These are phyloP conservation scores for Acromyrmex echinatior DNA, from an alignment of 1,140 invertebrate genomes.

Conservation along the genomic window DNA sequence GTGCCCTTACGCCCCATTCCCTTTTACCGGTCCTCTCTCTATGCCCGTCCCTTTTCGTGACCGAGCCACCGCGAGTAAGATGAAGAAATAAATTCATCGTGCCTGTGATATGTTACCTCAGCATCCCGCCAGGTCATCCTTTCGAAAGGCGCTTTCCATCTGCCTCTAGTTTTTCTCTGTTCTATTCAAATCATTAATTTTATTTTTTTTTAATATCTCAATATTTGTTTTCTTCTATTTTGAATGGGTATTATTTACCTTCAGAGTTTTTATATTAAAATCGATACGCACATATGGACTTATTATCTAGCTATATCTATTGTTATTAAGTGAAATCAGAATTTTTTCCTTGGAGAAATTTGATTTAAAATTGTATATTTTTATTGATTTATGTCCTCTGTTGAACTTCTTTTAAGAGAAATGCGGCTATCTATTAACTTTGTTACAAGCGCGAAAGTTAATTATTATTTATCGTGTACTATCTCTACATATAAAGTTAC, in stretches of 20 bases:
- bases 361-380: background rate
- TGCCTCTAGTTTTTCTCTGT: constrained; percentile 1
- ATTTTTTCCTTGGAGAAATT: background rate
- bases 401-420: constrained; percentile 1
- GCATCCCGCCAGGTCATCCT: constrained; percentile 34
- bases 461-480: background rate
- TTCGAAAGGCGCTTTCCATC: constrained; percentile 29
- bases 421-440: background rate
- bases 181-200: background rate
- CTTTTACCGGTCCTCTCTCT: constrained; percentile 32
- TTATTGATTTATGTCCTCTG: background rate
- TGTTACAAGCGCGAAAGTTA: background rate
- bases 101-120: constrained; percentile 49
- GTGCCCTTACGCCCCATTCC: constrained; percentile 44
- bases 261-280: background rate
- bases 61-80: constrained; percentile 55
- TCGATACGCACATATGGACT: background rate
- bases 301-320: background rate
- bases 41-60: constrained; percentile 39
- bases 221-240: background rate
- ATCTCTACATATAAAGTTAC: background rate
- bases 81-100: constrained; percentile 68
- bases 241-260: background rate
- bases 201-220: no score
- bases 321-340: background rate